Evolutionary conservation across 2,113 vertebrate species (phyloP), one percentile per base, ranked within the genome.

Genomic region (Galeopterus variegatus): DNA sequence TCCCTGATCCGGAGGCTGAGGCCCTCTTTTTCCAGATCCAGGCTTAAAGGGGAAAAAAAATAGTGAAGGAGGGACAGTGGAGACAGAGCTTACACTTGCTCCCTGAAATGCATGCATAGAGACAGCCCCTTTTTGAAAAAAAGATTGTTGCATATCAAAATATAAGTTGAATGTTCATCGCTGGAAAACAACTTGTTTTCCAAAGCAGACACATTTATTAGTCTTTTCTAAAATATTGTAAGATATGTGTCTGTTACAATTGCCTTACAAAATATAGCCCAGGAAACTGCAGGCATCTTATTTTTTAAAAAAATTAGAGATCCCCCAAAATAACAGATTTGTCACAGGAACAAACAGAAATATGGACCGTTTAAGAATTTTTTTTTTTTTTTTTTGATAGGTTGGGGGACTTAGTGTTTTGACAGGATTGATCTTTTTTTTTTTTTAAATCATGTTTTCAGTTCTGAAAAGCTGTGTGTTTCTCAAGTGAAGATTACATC

Each of bases 401-500:
- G 19, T 94, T 92, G 15, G 48, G 54, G 60, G 54, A 91, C 31
- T 94, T 18, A 75, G 26, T 95, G 65, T 96, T 96, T 96, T 97
- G 95, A 94, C 10, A 90, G 54, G 17, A 75, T 89, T 92, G 64
- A 72, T 90, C 41, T 88, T 90, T n/a, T 28, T 76, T 90, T 88
- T 90, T n/a, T 28, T 45, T 83, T 60, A 41, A 93, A 84, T 75
- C 45, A 17, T 83, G 84, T 95, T 88, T 98, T 97, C 41, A 80
- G 58, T 17, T 97, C 88, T 90, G 41, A 95, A 96, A 96, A 94
- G 21, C 93, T 95, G 12, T 69, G 48, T 70, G 26, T 96, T 92
- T 90, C 82, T 94, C 75, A n/a, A 95, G 60, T 81, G 79, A 83
- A n/a, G 84, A 58, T 73, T 92, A 33, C 56, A 84, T 84, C 91